These are phyloP conservation scores for Pteropus rufus DNA, from an alignment of 2,797 vertebrate genomes.

Conservation along the genomic window DNA sequence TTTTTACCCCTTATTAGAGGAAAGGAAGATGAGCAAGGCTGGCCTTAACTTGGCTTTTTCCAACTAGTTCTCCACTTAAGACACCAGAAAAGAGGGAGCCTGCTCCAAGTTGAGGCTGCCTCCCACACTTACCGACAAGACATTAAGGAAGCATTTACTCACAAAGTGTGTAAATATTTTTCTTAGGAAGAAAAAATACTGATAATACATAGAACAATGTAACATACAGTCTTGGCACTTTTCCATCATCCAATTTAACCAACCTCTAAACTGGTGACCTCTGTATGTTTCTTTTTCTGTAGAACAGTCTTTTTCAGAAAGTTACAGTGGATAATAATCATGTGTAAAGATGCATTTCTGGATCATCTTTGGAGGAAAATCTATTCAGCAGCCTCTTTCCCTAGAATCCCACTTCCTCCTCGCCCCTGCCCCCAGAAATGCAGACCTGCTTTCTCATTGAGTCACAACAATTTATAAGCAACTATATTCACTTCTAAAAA, in stretches of 20 bases:
- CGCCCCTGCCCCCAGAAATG: background rate
- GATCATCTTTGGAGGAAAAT: conserved; percentile 34
- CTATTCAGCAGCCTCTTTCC: background rate
- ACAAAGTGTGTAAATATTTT: background rate
- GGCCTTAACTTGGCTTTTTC: background rate
- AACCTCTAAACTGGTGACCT: background rate
- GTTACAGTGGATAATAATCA: background rate
- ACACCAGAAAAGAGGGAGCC: background rate
- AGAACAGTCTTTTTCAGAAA: background rate
- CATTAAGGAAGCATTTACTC: conserved; percentile 36
- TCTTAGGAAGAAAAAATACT: conserved; percentile 32
- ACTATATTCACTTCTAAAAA: background rate
- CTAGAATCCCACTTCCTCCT: background rate
- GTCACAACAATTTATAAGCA: conserved; percentile 14
- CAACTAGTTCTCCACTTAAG: background rate
- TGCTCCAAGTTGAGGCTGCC: background rate
- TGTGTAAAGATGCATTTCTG: conserved; percentile 40
- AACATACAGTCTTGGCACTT: conserved; percentile 44
- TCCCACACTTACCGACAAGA: background rate
- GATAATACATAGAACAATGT: conserved; percentile 15
- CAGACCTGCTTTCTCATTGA: background rate
- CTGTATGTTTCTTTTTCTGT: background rate
- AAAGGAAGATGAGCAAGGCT: background rate
- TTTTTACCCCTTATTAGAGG: background rate
- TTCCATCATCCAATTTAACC: conserved; percentile 31